Conservation (phyloP, 2,113 vertebrate species). For the Telmatochromis sp. region DNA sequence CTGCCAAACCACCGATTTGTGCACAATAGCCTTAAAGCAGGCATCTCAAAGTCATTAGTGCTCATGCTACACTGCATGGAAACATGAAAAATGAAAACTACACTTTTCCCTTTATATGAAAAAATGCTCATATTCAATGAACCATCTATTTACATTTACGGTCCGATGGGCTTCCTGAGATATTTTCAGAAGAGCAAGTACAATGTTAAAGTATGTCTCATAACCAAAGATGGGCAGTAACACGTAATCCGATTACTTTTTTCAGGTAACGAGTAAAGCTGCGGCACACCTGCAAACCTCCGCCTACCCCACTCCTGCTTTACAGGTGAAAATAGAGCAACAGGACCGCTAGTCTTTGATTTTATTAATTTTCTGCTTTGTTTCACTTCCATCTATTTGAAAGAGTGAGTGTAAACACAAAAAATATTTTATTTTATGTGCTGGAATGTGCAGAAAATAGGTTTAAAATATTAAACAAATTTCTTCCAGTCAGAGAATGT, state of each 20-base stretch:
- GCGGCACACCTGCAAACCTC: not conserved
- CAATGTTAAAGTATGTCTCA: not conserved
- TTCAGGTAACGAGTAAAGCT: not conserved
- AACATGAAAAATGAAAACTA: not conserved
- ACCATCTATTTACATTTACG: not conserved
- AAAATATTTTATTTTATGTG: not conserved
- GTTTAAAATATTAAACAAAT: not conserved
- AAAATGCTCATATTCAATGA: not conserved
- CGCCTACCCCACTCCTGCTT: accelerated
- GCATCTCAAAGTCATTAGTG: not conserved
- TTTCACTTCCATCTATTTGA: accelerated
- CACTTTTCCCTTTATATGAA: not conserved
- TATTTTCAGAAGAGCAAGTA: not conserved
- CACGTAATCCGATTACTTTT: not conserved
- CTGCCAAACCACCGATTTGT: not conserved
- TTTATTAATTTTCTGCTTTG: accelerated
- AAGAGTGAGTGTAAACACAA: accelerated
- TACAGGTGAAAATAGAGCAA: not conserved
- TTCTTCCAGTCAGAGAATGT: not conserved
- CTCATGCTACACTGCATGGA: not conserved
- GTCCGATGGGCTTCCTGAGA: not conserved
- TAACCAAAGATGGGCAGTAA: not conserved
- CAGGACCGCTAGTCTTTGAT: not conserved
- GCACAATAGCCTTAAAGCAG: not conserved
- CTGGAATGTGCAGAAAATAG: not conserved